Evolutionary conservation across 2,888 invertebrate genomes (phyloP).

Genomic region (Polyploca ridens): DNA sequence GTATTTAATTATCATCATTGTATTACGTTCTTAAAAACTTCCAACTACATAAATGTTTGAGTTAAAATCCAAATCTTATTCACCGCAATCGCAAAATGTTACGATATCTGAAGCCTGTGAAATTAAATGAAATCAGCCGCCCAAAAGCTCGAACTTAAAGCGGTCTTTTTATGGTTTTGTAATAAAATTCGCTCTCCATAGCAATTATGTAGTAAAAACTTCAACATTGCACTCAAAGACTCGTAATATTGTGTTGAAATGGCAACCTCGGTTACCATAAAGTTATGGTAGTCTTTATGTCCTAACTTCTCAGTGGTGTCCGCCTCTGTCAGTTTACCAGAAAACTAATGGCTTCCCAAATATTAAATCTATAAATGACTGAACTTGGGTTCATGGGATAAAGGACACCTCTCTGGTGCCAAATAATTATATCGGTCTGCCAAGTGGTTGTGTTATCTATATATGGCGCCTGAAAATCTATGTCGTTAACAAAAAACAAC

Average conservation of each 20-base stretch:
- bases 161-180: constrained; percentile 48
- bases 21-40: no score
- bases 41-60: not conserved
- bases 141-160: constrained; percentile 38
- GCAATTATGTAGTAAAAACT: constrained; percentile 56
- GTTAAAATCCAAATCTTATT: constrained; percentile 32
- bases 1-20: no score
- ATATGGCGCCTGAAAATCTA: no score
- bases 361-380: no score
- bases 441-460: no score
- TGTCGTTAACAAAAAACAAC: no score
- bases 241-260: constrained; percentile 33
- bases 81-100: constrained; percentile 45
- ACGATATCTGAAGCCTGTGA: constrained; percentile 44
- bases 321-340: no score
- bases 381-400: no score
- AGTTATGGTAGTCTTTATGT: constrained; percentile 18
- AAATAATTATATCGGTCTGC: no score
- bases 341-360: no score
- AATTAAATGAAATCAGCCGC: constrained; percentile 47
- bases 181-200: constrained; percentile 40
- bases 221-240: constrained; percentile 40
- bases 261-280: constrained; percentile 21
- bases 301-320: not conserved
- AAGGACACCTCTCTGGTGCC: no score